Percentiles rank a stretch among this genome's conserved stretches.
These are phyloP conservation scores for Penaeus japonicus DNA, from an alignment of 1,140 invertebrate genomes.

Conservation along the genomic window DNA sequence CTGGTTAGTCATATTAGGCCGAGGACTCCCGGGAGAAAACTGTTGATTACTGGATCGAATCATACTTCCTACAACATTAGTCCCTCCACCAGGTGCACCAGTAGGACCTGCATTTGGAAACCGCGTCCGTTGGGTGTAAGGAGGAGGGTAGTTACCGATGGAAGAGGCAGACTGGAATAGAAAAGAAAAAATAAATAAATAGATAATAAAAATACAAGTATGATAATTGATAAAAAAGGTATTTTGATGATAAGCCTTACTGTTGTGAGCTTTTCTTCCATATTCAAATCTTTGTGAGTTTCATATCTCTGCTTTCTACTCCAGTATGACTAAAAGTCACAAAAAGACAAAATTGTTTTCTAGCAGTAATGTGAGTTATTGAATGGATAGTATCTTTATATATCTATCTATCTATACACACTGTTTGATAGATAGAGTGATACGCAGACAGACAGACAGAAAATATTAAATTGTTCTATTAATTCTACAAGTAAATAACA, in stretches of 20 bases:
- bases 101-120: conserved; percentile 44
- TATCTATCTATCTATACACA: no score
- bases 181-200: background rate
- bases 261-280: no score
- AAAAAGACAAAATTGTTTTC: no score
- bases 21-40: conserved; percentile 37
- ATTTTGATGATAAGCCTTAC: no score
- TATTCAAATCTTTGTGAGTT: no score
- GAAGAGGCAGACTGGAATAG: conserved; percentile 22
- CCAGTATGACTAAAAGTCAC: no score
- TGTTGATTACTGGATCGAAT: conserved; percentile 25
- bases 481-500: background rate
- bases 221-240: background rate
- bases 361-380: no score
- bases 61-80: background rate
- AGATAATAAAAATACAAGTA: no score
- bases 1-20: conserved; percentile 30
- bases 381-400: no score
- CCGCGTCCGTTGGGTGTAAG: conserved; percentile 13
- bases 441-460: background rate
- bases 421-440: no score
- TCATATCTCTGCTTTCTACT: no score
- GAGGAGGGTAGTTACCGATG: conserved; percentile 34
- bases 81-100: conserved; percentile 38
- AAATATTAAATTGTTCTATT: no score